A percentile compares a stretch with the other conserved stretches of the same genome.
These are phyloP conservation scores for Anolis carolinensis DNA, from an alignment of 2,113 vertebrate genomes.

Conservation along the genomic window DNA sequence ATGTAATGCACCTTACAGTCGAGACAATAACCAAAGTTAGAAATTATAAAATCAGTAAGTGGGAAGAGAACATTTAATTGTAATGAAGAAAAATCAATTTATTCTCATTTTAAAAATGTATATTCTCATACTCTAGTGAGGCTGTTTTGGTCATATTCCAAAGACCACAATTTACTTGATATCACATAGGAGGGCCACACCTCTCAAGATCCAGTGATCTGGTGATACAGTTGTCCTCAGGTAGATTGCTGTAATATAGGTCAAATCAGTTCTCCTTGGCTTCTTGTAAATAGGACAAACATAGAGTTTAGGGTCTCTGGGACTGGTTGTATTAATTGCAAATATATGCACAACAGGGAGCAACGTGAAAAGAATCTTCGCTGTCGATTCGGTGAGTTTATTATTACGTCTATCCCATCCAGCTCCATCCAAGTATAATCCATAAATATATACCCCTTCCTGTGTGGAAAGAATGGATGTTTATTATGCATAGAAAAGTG, in stretches of 20 bases:
- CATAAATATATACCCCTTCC: constrained; percentile 80
- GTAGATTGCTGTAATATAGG: constrained; percentile 77
- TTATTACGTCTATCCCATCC: constrained; percentile 77
- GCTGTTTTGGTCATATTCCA: not conserved
- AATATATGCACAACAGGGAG: constrained; percentile 78
- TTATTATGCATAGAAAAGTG: constrained; percentile 28
- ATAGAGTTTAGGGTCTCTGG: constrained; percentile 77
- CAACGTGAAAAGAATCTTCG: constrained; percentile 77
- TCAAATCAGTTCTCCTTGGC: constrained; percentile 75
- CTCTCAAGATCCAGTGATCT: constrained; percentile 82
- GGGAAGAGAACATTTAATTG: not conserved
- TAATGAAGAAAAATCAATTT: constrained; percentile 9
- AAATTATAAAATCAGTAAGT: not conserved
- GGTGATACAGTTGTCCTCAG: constrained; percentile 72
- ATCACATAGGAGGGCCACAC: constrained; percentile 80
- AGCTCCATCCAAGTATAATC: constrained; percentile 79
- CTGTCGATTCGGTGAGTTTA: constrained; percentile 73
- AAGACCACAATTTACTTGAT: constrained; percentile 69
- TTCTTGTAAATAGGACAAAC: constrained; percentile 82
- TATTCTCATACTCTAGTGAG: not conserved
- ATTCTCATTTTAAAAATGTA: accelerated
- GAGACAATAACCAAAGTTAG: not conserved
- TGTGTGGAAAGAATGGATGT: constrained; percentile 50
- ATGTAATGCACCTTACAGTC: constrained; percentile 21
- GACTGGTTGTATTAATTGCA: constrained; percentile 70